Evolutionary conservation across 2,888 invertebrate genomes (phyloP).

Genomic region (Macrosiphum euphorbiae): DNA sequence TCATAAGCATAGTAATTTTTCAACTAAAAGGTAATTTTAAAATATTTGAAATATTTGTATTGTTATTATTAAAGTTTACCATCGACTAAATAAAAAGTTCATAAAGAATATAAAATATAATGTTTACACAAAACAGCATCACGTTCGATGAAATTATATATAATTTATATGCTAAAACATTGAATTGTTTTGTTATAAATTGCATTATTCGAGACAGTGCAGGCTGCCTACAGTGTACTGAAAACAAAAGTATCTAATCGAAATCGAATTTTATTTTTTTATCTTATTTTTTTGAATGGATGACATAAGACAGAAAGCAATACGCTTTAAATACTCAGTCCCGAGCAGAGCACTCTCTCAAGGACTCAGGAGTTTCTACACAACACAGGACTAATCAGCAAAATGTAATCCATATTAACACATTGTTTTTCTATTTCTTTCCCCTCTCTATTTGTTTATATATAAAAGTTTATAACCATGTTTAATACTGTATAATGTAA

Average conservation of each 20-base stretch:
- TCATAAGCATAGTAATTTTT: background rate
- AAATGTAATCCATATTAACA: too few relatives aligned
- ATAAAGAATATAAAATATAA: background rate
- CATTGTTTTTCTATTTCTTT: too few relatives aligned
- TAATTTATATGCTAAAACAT: background rate
- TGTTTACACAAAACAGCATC: slow-evolving; percentile 13
- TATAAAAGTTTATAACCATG: too few relatives aligned
- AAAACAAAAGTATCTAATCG: background rate
- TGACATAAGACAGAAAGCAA: background rate
- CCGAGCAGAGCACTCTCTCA: too few relatives aligned
- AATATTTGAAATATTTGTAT: background rate
- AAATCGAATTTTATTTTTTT: background rate
- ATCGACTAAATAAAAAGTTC: background rate
- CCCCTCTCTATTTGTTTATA: too few relatives aligned
- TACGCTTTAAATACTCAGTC: too few relatives aligned
- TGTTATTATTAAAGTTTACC: background rate
- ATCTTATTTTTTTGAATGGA: background rate
- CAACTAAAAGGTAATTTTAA: background rate
- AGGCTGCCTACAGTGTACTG: background rate
- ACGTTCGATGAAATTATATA: background rate
- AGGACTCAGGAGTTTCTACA: too few relatives aligned
- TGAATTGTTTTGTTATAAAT: slow-evolving; percentile 1
- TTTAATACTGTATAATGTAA: too few relatives aligned
- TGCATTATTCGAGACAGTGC: slow-evolving; percentile 3
- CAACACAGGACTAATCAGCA: too few relatives aligned